phyloP scores from a whole-genome alignment of 2,113 vertebrate genomes.

The Chloropsis cyanopogon region DNA sequence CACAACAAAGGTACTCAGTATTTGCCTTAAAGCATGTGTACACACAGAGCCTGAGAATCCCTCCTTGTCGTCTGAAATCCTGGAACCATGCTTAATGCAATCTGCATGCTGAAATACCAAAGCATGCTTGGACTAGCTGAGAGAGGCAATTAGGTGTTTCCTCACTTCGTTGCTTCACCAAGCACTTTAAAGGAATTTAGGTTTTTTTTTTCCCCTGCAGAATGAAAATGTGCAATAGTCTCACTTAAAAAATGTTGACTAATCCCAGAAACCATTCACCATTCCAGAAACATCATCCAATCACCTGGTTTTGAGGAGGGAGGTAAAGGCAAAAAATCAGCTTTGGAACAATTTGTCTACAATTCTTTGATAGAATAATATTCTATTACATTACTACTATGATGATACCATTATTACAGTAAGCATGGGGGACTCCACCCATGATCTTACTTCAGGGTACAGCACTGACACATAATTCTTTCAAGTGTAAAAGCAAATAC shows the following conservation, averaged over 20 bases:
- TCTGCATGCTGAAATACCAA: background rate
- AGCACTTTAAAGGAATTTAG: background rate
- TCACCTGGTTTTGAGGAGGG: background rate
- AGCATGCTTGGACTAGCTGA: conserved; percentile 22
- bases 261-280: background rate
- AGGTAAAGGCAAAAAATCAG: background rate
- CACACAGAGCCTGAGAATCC: background rate
- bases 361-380: background rate
- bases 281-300: background rate
- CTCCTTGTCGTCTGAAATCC: background rate
- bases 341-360: background rate
- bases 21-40: background rate
- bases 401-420: background rate
- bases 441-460: background rate
- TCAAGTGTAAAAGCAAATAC: background rate
- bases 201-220: background rate
- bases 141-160: conserved; percentile 20
- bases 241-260: background rate
- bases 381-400: background rate
- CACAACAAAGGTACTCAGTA: background rate
- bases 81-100: background rate
- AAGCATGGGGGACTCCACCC: background rate
- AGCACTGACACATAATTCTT: background rate
- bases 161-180: background rate
- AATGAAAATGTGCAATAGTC: background rate